Conservation (phyloP, 1,140 invertebrate genomes). For the Lethrus apterus region DNA sequence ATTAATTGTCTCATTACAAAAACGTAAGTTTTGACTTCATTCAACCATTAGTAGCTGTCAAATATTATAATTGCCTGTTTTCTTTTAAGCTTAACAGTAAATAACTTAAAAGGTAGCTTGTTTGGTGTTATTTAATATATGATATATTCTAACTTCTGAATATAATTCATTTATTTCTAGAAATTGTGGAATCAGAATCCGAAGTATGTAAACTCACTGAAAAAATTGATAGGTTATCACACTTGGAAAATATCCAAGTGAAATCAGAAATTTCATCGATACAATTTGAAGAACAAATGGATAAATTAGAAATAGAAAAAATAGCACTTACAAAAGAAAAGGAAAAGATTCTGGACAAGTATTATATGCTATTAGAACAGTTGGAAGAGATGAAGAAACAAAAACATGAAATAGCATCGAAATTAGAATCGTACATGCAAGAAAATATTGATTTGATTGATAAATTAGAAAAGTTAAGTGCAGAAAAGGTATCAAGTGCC, state of each 20-base stretch:
- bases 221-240: slow-evolving; percentile 41
- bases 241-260: slow-evolving; percentile 54
- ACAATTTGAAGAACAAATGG: slow-evolving; percentile 61
- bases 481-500: slow-evolving; percentile 57
- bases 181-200: slow-evolving; percentile 21
- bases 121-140: too few species aligned
- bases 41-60: background rate
- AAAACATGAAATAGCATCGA: slow-evolving; percentile 48
- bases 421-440: slow-evolving; percentile 53
- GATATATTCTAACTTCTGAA: too few species aligned
- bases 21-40: slow-evolving; percentile 10
- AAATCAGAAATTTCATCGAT: slow-evolving; percentile 65
- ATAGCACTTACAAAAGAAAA: slow-evolving; percentile 46
- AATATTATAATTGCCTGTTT: slow-evolving; percentile 1
- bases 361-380: slow-evolving; percentile 45
- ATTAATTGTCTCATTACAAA: background rate
- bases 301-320: slow-evolving; percentile 45
- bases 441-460: slow-evolving; percentile 61
- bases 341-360: slow-evolving; percentile 47
- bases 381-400: slow-evolving; percentile 50
- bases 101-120: slow-evolving; percentile 7
- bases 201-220: slow-evolving; percentile 29
- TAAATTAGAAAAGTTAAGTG: slow-evolving; percentile 57
- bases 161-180: slow-evolving; percentile 1
- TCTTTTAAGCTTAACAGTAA: slow-evolving; percentile 11